phyloP scores from a whole-genome alignment of 2,797 vertebrate species.

The Tapirus indicus region DNA sequence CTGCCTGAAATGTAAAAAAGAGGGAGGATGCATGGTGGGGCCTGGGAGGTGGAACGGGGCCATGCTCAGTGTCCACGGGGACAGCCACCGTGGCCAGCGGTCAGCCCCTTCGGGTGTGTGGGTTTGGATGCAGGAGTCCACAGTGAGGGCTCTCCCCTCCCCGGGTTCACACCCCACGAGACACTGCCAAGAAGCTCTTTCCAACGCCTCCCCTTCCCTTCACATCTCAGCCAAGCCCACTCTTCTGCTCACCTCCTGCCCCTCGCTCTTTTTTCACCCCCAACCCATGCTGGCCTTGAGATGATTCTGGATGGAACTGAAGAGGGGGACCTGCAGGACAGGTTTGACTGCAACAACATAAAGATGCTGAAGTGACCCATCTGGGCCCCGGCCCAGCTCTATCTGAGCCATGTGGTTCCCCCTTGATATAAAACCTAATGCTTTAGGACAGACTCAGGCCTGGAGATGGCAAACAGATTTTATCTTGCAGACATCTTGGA shows the following conservation, averaged over 20 bases:
- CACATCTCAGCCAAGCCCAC: accelerated
- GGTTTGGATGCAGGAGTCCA: too few relatives aligned
- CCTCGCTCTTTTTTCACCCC: background rate
- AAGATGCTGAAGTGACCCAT: background rate
- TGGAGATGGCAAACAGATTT: background rate
- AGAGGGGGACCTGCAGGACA: background rate
- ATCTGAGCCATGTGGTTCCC: background rate
- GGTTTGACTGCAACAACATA: background rate
- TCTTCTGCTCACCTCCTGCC: background rate
- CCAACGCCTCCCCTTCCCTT: background rate
- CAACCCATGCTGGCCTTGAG: background rate
- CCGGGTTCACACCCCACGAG: background rate
- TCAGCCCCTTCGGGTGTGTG: too few relatives aligned
- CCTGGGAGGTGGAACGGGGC: background rate
- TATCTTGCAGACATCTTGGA: background rate
- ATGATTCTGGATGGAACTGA: background rate
- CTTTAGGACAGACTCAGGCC: background rate
- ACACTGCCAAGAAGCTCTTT: background rate
- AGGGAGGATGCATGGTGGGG: background rate
- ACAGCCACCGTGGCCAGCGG: accelerated
- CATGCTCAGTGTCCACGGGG: accelerated
- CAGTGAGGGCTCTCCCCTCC: background rate
- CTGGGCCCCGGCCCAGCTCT: background rate
- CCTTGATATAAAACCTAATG: background rate
- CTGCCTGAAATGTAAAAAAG: constrained; percentile 18